Evolutionary conservation across 2,888 invertebrate species (phyloP).

Genomic region (Perithous albicinctus): DNA sequence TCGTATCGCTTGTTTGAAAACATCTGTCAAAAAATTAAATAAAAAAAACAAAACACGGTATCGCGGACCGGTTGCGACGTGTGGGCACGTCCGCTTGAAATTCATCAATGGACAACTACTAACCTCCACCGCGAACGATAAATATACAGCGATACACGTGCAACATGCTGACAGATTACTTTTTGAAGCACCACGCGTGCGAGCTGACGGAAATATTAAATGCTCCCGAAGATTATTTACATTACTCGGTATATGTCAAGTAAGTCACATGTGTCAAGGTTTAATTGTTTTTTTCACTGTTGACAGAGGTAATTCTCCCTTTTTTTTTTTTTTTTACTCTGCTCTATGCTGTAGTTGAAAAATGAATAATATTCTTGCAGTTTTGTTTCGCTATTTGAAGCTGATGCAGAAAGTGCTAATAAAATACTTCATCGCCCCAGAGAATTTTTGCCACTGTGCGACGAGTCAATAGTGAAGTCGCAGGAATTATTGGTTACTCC

Average conservation of each 20-base stretch:
- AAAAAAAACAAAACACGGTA: conserved; percentile 3
- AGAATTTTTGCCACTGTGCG: conserved; percentile 88
- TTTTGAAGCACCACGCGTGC: conserved; percentile 87
- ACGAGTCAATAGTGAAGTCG: conserved; percentile 87
- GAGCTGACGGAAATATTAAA: conserved; percentile 88
- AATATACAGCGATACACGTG: conserved; percentile 31
- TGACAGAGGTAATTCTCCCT: not conserved
- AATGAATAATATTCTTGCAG: conserved; percentile 84
- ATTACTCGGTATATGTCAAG: conserved; percentile 90
- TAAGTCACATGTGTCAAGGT: conserved; percentile 83
- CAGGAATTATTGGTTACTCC: conserved; percentile 87
- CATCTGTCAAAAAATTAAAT: conserved; percentile 12
- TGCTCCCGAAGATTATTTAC: conserved; percentile 87
- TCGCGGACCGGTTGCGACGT: conserved; percentile 7
- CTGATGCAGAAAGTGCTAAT: conserved; percentile 89
- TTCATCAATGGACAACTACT: conserved; percentile 20
- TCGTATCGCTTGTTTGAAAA: not conserved
- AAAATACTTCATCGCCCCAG: conserved; percentile 89
- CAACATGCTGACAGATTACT: conserved; percentile 85
- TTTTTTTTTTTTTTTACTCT: not conserved
- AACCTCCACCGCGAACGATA: conserved; percentile 35
- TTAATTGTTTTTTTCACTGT: not conserved
- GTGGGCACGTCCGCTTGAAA: conserved; percentile 18
- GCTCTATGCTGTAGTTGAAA: not conserved
- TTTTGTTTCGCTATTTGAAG: conserved; percentile 90